Evolutionary conservation across 2,888 invertebrate species (phyloP).

Genomic region (Rotaria magnacalcarata): DNA sequence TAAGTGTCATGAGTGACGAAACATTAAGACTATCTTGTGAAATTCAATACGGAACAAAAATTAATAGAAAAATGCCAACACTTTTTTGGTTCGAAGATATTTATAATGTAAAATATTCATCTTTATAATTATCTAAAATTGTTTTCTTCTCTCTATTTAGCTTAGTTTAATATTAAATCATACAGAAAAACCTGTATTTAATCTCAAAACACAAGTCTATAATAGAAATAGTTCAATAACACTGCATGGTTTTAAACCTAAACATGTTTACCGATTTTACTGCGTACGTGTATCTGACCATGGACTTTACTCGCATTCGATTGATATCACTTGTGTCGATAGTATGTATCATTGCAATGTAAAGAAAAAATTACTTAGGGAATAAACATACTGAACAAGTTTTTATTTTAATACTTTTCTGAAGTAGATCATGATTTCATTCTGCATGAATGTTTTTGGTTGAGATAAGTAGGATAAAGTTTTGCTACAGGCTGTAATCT

Average conservation of each 20-base stretch:
- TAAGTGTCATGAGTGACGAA: slow-evolving; percentile 6
- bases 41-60: slow-evolving; percentile 30
- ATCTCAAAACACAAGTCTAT: not conserved
- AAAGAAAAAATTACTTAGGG: too few relatives aligned
- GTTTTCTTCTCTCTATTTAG: not conserved
- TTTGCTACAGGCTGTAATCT: too few relatives aligned
- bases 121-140: too few relatives aligned
- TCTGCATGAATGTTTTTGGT: too few relatives aligned
- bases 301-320: not conserved
- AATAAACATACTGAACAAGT: too few relatives aligned
- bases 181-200: slow-evolving; percentile 2
- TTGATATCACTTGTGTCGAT: not conserved
- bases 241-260: slow-evolving; percentile 1
- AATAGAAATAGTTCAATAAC: not conserved
- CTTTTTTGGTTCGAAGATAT: slow-evolving; percentile 27
- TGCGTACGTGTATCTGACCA: slow-evolving; percentile 4
- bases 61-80: not conserved
- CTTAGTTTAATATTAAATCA: not conserved
- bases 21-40: not conserved
- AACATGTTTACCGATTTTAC: not conserved
- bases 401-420: too few relatives aligned
- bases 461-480: too few relatives aligned
- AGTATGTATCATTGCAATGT: not conserved
- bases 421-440: too few relatives aligned
- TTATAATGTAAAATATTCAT: not conserved